Conservation (phyloP, 2,888 invertebrate genomes). For the Amiota mariae region DNA sequence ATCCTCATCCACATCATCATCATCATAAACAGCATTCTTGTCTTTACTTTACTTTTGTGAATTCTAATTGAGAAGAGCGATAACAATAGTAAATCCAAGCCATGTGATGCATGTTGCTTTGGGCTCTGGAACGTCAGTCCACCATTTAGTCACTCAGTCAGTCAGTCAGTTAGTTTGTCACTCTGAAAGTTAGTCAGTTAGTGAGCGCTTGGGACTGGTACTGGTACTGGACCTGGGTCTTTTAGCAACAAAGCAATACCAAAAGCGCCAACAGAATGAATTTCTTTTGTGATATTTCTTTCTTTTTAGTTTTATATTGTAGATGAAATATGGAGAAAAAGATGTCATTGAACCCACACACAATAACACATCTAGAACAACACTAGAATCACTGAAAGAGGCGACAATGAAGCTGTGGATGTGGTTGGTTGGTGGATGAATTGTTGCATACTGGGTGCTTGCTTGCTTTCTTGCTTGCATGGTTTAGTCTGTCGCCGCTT, state of each 20-base stretch:
- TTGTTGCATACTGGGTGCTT: background rate
- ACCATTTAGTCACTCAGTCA: background rate
- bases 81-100: background rate
- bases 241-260: conserved; percentile 19
- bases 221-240: conserved; percentile 10
- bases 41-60: no score
- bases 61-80: background rate
- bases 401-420: background rate
- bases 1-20: no score
- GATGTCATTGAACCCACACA: conserved; percentile 28
- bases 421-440: background rate
- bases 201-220: background rate
- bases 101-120: background rate
- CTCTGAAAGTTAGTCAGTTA: no score
- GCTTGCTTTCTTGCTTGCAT: background rate
- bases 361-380: background rate
- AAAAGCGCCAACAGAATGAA: conserved; percentile 21
- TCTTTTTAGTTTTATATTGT: background rate
- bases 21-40: no score
- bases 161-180: background rate
- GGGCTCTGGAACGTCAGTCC: background rate
- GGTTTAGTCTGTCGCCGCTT: conserved; percentile 2
- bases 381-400: background rate
- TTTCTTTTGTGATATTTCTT: conserved; percentile 31
- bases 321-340: conserved; percentile 9